Percentiles rank a stretch among this genome's conserved stretches.
Evolutionary conservation across 92 coral and sea anemone species (phyloP).

Genomic region (Nematostella vectensis): DNA sequence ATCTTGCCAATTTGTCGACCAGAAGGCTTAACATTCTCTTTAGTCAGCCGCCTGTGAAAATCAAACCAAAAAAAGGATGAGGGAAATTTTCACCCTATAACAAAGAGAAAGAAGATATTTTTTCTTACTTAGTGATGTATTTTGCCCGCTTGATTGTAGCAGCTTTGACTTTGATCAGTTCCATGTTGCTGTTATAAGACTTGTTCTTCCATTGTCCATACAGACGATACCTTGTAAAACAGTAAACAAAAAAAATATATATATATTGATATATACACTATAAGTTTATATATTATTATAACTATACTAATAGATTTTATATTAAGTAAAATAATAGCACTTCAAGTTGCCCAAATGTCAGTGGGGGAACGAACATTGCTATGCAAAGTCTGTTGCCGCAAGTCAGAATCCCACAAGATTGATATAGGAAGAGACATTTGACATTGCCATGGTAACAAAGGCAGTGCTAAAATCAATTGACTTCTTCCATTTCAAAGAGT

Average conservation of each 20-base stretch:
- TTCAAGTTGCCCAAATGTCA: too few species aligned
- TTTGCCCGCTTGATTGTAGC: constrained; percentile 89
- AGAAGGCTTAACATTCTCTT: constrained; percentile 94
- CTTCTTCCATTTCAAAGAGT: constrained; percentile 5
- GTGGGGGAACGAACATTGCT: constrained; percentile 75
- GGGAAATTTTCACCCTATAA: too few species aligned
- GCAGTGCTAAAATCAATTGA: not conserved
- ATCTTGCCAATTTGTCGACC: constrained; percentile 98
- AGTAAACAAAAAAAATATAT: not conserved
- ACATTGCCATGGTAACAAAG: not conserved
- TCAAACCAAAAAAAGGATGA: too few species aligned
- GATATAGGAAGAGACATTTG: constrained; percentile 51
- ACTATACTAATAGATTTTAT: too few species aligned
- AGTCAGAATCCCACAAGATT: constrained; percentile 69
- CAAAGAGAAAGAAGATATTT: too few species aligned
- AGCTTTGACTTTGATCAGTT: constrained; percentile 80
- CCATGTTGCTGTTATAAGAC: constrained; percentile 67
- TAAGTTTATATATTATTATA: too few species aligned
- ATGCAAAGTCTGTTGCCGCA: constrained; percentile 26
- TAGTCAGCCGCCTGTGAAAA: constrained; percentile 71
- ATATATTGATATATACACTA: too few species aligned
- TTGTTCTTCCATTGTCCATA: constrained; percentile 99
- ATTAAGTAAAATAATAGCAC: too few species aligned
- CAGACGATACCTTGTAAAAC: constrained; percentile 66
- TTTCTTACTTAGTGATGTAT: constrained; percentile 90